Evolutionary conservation across 2,888 invertebrate genomes (phyloP).

Genomic region (Byasa hedistus): DNA sequence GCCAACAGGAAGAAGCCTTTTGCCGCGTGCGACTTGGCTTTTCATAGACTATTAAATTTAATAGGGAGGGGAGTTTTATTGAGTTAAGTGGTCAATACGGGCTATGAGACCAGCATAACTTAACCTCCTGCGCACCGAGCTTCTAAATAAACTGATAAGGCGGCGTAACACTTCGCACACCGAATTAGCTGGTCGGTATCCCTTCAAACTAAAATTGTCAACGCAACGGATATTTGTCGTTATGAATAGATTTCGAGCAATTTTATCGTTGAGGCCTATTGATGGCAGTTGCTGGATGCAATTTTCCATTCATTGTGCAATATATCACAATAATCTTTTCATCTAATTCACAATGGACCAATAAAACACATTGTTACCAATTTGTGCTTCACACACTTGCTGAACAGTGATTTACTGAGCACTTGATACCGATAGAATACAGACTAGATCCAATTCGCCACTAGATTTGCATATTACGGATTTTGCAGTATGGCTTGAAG

Average conservation of each 20-base stretch:
- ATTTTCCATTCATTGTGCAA: conserved; percentile 39
- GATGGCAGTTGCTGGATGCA: conserved; percentile 37
- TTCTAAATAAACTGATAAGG: conserved; percentile 21
- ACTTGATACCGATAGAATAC: background rate
- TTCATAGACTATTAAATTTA: conserved; percentile 78
- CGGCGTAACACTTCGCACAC: conserved; percentile 15
- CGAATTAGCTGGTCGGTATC: conserved; percentile 15
- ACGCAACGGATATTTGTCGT: conserved; percentile 65
- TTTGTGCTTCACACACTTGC: background rate
- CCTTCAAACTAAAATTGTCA: conserved; percentile 59
- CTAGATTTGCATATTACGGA: background rate
- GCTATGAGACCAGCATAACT: conserved; percentile 47
- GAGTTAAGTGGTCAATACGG: conserved; percentile 76
- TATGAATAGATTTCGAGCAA: conserved; percentile 65
- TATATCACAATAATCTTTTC: conserved; percentile 20
- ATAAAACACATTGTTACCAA: background rate
- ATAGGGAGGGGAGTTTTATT: conserved; percentile 76
- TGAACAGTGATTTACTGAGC: too few species aligned
- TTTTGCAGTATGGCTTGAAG: too few species aligned
- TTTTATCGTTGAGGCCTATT: conserved; percentile 67
- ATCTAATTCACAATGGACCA: conserved; percentile 18
- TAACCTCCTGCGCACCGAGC: conserved; percentile 45
- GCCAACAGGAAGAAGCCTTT: conserved; percentile 70
- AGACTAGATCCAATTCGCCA: background rate
- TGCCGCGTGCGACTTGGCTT: conserved; percentile 53